Conservation (phyloP, 1,140 invertebrate genomes). For the Coelopa frigida region DNA sequence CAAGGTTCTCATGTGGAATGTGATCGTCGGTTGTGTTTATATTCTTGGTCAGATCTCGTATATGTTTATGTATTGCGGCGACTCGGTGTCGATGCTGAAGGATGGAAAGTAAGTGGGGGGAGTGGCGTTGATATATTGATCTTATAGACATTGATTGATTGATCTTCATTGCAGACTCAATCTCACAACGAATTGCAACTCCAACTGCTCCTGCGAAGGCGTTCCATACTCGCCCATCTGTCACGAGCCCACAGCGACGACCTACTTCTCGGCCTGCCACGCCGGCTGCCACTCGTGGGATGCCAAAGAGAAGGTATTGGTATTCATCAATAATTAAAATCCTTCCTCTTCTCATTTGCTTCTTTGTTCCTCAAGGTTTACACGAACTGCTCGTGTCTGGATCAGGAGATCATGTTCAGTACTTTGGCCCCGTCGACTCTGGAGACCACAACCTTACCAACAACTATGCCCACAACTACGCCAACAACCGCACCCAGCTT, state of each 20-base stretch:
- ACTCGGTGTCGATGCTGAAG: slow-evolving; percentile 18
- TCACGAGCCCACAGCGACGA: slow-evolving; percentile 47
- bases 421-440: neutral
- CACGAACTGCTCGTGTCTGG: slow-evolving; percentile 17
- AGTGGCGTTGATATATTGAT: neutral
- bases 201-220: slow-evolving; percentile 49
- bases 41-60: slow-evolving; percentile 48
- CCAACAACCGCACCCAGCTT: slow-evolving; percentile 12
- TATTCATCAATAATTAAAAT: no score
- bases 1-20: slow-evolving; percentile 57
- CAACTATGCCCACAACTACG: no score
- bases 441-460: no score
- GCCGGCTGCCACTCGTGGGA: slow-evolving; percentile 49
- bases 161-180: slow-evolving; percentile 43
- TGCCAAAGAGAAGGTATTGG: slow-evolving; percentile 22
- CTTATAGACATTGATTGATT: neutral
- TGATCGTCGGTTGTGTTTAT: slow-evolving; percentile 52
- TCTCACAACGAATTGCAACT: slow-evolving; percentile 49
- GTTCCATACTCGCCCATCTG: slow-evolving; percentile 55
- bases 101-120: slow-evolving; percentile 25
- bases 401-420: neutral
- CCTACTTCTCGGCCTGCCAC: slow-evolving; percentile 58
- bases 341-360: no score
- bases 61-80: slow-evolving; percentile 54
- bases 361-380: slow-evolving; percentile 9